Evolutionary conservation across 2,888 invertebrate species (phyloP).

Genomic region (Diaperis boleti): DNA sequence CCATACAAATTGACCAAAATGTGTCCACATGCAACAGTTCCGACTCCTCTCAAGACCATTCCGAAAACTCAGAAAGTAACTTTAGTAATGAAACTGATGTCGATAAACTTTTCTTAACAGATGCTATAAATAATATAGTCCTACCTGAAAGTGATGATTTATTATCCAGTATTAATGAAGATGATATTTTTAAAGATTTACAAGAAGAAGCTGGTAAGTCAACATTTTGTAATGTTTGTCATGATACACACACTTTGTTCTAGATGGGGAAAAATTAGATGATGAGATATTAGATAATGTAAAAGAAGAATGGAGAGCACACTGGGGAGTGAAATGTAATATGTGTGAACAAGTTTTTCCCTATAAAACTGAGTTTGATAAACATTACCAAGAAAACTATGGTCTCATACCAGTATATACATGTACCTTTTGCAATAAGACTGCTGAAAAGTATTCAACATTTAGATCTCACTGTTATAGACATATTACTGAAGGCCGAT

Average conservation of each 20-base stretch:
- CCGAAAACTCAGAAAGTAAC: constrained; percentile 42
- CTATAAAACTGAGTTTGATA: constrained; percentile 69
- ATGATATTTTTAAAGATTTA: constrained; percentile 62
- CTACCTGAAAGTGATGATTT: constrained; percentile 55
- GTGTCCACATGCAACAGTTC: constrained; percentile 54
- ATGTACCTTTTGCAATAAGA: constrained; percentile 71
- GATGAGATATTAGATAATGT: constrained; percentile 67
- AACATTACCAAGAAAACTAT: constrained; percentile 66
- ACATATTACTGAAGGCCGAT: constrained; percentile 70
- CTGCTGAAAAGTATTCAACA: constrained; percentile 69
- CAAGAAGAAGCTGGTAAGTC: constrained; percentile 57
- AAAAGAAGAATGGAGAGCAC: constrained; percentile 64
- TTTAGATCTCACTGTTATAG: constrained; percentile 71
- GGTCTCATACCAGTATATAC: constrained; percentile 69
- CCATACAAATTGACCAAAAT: constrained; percentile 56
- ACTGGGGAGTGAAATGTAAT: constrained; percentile 71
- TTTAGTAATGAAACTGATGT: not conserved
- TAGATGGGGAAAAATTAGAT: constrained; percentile 59
- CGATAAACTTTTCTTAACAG: constrained; percentile 24
- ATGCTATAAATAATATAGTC: constrained; percentile 47
- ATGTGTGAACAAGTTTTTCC: constrained; percentile 69
- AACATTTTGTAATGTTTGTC: not conserved
- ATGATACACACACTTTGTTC: not conserved
- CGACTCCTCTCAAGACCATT: constrained; percentile 57
- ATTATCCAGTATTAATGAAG: constrained; percentile 57